Conservation (phyloP, 2,113 vertebrate genomes). For the Solea senegalensis region DNA sequence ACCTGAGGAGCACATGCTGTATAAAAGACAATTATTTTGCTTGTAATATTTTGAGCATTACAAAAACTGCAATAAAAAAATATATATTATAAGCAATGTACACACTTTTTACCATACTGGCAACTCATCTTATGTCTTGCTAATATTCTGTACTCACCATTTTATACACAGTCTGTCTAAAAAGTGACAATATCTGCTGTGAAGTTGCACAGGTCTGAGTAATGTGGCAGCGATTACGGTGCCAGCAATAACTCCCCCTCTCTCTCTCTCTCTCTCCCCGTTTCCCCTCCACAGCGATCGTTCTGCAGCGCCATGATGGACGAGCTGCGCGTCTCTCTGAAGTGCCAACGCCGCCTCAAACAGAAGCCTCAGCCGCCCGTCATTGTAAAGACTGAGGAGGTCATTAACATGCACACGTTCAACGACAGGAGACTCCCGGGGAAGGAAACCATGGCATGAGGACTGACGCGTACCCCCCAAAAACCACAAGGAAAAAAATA, state of each 20-base stretch:
- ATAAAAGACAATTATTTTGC: too few relatives aligned
- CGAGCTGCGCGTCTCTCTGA: conserved; percentile 94
- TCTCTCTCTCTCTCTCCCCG: conserved; percentile 13
- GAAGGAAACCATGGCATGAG: conserved; percentile 99
- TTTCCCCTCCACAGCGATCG: conserved; percentile 84
- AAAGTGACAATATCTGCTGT: background rate
- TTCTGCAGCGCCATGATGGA: conserved; percentile 99
- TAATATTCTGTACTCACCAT: background rate
- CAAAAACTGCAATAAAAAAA: too few relatives aligned
- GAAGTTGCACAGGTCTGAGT: background rate
- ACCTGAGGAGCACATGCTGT: too few relatives aligned
- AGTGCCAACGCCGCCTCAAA: conserved; percentile 96
- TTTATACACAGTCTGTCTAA: background rate
- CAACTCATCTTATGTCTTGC: background rate
- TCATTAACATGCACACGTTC: conserved; percentile 99
- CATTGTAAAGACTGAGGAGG: conserved; percentile 98
- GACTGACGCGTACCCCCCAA: background rate
- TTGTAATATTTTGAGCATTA: too few relatives aligned
- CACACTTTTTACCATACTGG: background rate
- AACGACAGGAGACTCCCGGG: conserved; percentile 99
- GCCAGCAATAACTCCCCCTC: conserved; percentile 13
- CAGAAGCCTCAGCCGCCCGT: conserved; percentile 96
- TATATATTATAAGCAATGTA: background rate
- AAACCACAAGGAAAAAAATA: background rate
- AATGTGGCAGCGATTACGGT: background rate